phyloP scores from a whole-genome alignment of 2,113 vertebrate species.

The Microcebus tavaratra region DNA sequence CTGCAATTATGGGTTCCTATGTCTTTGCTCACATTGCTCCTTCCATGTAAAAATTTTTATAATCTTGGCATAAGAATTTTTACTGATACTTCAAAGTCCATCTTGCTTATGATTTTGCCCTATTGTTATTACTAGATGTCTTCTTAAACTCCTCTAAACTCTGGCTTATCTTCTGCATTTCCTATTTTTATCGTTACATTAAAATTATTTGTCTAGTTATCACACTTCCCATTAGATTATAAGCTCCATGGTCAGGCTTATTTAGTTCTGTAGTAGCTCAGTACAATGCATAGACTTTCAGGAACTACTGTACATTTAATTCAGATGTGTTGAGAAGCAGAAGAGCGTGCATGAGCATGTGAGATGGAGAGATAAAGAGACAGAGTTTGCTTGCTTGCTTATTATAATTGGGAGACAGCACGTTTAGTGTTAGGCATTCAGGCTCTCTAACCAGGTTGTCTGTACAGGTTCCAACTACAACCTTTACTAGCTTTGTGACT shows the following conservation, averaged over 20 bases:
- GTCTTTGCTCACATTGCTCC: background rate
- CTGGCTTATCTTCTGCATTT: background rate
- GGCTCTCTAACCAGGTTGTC: background rate
- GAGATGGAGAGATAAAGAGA: background rate
- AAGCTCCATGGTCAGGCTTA: background rate
- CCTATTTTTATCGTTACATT: background rate
- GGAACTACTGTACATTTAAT: background rate
- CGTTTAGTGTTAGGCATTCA: background rate
- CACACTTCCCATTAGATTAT: background rate
- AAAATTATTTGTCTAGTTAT: background rate
- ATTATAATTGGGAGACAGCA: no score
- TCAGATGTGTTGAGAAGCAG: background rate
- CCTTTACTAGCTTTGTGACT: background rate
- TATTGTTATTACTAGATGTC: background rate
- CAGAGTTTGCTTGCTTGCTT: background rate
- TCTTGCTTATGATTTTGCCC: background rate
- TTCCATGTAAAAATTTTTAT: background rate
- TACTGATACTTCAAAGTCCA: background rate
- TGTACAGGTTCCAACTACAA: background rate
- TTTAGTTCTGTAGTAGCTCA: background rate
- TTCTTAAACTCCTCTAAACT: background rate
- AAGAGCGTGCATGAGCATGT: background rate
- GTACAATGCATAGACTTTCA: background rate
- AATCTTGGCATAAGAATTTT: background rate
- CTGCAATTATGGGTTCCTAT: background rate